A percentile compares a stretch with the other conserved stretches of the same genome.
Evolutionary conservation across 92 coral and sea anemone genomes (phyloP).

Genomic region (Zoanthus sociatus): DNA sequence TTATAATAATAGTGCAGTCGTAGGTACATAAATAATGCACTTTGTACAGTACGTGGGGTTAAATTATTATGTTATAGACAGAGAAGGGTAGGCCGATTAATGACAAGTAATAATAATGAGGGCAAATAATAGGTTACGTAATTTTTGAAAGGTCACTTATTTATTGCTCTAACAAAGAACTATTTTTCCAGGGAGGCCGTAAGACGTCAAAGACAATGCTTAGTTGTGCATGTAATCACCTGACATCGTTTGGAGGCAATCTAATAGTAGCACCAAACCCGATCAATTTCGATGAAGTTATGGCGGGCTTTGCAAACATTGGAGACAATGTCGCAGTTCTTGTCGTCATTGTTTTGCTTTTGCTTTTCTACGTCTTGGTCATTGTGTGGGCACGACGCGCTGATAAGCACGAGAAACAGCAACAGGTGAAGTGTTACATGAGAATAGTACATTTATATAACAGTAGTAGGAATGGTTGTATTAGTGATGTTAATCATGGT

Average conservation of each 20-base stretch:
- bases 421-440: constrained; percentile 44
- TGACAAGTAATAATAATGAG: neutral
- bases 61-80: neutral
- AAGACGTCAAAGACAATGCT: constrained; percentile 2
- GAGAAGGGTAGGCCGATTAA: neutral
- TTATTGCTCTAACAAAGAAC: neutral
- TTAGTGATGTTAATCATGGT: neutral
- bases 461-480: too few species aligned
- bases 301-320: constrained; percentile 74
- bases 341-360: constrained; percentile 65
- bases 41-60: neutral
- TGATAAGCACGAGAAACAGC: constrained; percentile 64
- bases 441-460: neutral
- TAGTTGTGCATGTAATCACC: constrained; percentile 77
- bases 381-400: constrained; percentile 87
- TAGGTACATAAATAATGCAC: neutral
- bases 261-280: constrained; percentile 89
- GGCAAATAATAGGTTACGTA: too few species aligned
- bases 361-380: constrained; percentile 67
- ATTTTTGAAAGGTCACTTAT: too few species aligned
- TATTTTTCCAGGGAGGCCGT: constrained; percentile 11
- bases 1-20: neutral
- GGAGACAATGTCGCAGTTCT: constrained; percentile 81
- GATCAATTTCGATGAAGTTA: constrained; percentile 80
- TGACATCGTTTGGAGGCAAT: constrained; percentile 91